Conservation (phyloP, 2,888 invertebrate genomes). For the Melinaea menophilus region DNA sequence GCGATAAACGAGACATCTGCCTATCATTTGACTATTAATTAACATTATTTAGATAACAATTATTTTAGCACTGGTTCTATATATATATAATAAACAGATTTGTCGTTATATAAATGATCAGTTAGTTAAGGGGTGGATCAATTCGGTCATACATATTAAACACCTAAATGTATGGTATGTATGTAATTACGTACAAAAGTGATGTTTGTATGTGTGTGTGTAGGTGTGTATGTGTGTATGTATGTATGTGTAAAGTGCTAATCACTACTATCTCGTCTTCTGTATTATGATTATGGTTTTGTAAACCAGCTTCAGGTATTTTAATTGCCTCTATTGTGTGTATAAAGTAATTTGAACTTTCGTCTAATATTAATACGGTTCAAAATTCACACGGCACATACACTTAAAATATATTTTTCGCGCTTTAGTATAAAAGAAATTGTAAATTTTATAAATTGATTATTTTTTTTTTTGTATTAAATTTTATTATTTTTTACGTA, state of each 20-base stretch:
- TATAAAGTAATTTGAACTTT: neutral
- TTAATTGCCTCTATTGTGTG: constrained; percentile 11
- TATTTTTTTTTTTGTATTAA: too few relatives aligned
- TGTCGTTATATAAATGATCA: too few relatives aligned
- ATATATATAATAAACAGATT: too few relatives aligned
- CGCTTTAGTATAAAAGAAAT: too few relatives aligned
- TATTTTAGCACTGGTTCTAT: too few relatives aligned
- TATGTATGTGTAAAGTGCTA: constrained; percentile 20
- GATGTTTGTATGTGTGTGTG: constrained; percentile 8
- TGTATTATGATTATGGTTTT: constrained; percentile 20
- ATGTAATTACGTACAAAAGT: constrained; percentile 11
- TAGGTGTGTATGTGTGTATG: constrained; percentile 3
- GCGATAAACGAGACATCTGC: constrained; percentile 9
- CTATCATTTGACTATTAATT: constrained; percentile 2
- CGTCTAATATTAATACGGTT: neutral
- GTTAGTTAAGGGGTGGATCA: too few relatives aligned
- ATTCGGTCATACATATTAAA: too few relatives aligned
- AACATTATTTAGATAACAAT: constrained; percentile 17
- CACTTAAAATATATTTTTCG: too few relatives aligned
- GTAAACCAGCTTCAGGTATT: constrained; percentile 17
- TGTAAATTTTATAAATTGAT: too few relatives aligned
- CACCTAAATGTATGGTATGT: neutral
- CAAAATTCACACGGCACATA: neutral
- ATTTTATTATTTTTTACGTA: too few relatives aligned
- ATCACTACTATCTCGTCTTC: constrained; percentile 20